Evolutionary conservation across 2,888 invertebrate species (phyloP), one percentile per base, ranked within the genome.

Genomic region (Mantis religiosa): DNA sequence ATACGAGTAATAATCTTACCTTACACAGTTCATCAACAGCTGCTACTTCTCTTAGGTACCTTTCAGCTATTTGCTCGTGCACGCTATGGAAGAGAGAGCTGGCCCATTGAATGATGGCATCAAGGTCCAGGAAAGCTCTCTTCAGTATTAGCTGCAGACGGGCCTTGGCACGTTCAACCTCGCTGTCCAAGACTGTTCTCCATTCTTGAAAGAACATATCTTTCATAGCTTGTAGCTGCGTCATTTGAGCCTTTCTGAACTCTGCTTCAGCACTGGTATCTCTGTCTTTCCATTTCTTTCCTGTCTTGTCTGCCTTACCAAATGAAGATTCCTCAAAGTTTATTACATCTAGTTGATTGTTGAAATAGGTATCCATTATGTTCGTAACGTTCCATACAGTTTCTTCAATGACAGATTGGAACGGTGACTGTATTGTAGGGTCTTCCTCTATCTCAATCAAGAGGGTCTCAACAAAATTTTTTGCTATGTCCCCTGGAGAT

Each of bases 171-270:
- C 96, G 93, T 89, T 93, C 93, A 91, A 94, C 93, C 93, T 96
- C 96, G 34, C 95, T 95, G 88, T 94, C 93, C 7, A 95, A 92
- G 15, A 94, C 95, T 92, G 94, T 94, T 28, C 93, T 92, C 95
- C 95, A 96, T 92, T 96, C 95, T 34, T 94, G 93, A 27, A 95
- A 92, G 91, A 95, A 84, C 28, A 2, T 71, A 6, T 71, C 54
- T 20, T 20, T 25, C 54, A 20, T 71, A 20, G 54, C 54, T 1
- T 1, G 15, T n/a, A 54, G 27, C 2, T 71, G 14, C 1, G 15
- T 4, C 28, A 54, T 87, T 1, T n/a, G 6, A 92, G 92, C 92
- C 92, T 93, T 28, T 28, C 28, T 28, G 6, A 81, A 4, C 12
- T 71, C 84, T 12, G 81, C 54, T n/a, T 82, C 82, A 6, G 25